These are phyloP conservation scores for Heterochromis multidens DNA, from an alignment of 2,113 vertebrate genomes.

Conservation along the genomic window DNA sequence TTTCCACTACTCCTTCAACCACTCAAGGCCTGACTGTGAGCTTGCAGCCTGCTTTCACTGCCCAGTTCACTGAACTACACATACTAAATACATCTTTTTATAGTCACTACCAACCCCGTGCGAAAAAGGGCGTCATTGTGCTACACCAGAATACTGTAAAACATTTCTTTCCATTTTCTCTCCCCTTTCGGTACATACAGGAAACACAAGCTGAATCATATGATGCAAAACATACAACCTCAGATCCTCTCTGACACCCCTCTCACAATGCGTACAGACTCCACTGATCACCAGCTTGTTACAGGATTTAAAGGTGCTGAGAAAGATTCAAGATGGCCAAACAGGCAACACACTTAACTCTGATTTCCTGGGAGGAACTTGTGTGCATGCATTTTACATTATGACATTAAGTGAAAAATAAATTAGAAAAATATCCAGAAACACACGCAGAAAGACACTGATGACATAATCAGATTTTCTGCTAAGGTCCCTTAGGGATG, in stretches of 20 bases:
- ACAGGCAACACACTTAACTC: neutral
- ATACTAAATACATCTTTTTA: constrained; percentile 29
- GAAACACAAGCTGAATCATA: neutral
- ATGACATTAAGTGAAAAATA: neutral
- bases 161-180: neutral
- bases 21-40: constrained; percentile 8
- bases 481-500: neutral
- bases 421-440: neutral
- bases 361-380: neutral
- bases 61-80: constrained; percentile 33
- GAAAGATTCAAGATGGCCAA: neutral
- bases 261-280: neutral
- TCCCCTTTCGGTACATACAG: neutral
- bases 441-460: neutral
- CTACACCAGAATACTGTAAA: constrained; percentile 34
- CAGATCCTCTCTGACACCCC: neutral
- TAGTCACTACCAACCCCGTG: constrained; percentile 3
- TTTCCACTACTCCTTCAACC: neutral
- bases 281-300: constrained; percentile 4
- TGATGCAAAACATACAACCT: neutral
- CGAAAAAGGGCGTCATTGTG: constrained; percentile 64
- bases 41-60: constrained; percentile 38
- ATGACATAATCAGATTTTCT: neutral
- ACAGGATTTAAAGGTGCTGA: constrained; percentile 5
- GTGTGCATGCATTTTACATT: neutral